Conservation (phyloP, 2,113 vertebrate species). For the Eudorcas thomsonii region DNA sequence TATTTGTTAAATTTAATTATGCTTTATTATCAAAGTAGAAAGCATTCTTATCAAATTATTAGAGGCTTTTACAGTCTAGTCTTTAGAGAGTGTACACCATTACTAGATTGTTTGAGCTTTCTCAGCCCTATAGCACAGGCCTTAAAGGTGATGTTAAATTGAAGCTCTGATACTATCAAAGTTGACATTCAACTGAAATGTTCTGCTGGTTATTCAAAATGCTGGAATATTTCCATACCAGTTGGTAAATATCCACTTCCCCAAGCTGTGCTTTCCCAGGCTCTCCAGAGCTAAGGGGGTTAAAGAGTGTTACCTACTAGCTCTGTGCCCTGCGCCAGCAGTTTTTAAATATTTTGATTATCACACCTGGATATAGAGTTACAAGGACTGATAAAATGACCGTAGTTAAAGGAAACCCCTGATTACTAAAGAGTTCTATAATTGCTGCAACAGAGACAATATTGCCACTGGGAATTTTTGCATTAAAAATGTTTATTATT, state of each 20-base stretch:
- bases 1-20: not conserved
- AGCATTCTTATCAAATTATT: conserved; percentile 16
- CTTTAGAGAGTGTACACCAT: not conserved
- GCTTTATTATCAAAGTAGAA: not conserved
- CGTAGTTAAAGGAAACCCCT: not conserved
- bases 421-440: not conserved
- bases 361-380: not conserved
- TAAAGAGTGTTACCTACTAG: not conserved
- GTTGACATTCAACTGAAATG: not conserved
- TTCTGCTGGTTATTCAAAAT: not conserved
- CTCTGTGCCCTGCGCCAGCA: not conserved
- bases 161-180: not conserved
- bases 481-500: not conserved
- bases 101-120: not conserved
- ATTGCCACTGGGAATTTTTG: not conserved
- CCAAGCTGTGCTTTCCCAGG: not conserved
- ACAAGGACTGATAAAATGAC: not conserved
- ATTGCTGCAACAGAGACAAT: not conserved
- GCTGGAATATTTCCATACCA: not conserved
- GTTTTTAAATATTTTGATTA: not conserved
- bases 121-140: not conserved
- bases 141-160: not conserved
- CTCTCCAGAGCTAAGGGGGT: not conserved
- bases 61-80: not conserved
- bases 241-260: not conserved